Evolutionary conservation across 2,797 vertebrate species (phyloP).

Genomic region (Siniperca obscura): DNA sequence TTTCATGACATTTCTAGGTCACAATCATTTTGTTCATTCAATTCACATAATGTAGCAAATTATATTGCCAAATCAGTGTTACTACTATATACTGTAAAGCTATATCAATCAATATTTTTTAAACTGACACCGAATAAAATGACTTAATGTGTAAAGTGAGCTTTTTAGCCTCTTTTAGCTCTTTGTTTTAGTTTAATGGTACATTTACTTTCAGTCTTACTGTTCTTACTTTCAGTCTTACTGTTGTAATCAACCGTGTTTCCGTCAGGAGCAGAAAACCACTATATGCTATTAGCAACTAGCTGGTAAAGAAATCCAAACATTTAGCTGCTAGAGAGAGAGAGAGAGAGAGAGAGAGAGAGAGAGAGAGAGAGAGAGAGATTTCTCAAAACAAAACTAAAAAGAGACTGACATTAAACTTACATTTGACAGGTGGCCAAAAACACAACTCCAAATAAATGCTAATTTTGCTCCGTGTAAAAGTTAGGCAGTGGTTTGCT

Average conservation of each 20-base stretch:
- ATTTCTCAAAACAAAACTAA: neutral
- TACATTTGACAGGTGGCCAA: neutral
- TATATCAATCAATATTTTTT: neutral
- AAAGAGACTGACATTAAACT: neutral
- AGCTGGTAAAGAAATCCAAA: neutral
- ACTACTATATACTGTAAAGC: neutral
- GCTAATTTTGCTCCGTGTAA: no score
- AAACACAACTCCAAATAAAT: neutral
- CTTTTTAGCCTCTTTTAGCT: no score
- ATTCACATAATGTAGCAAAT: neutral
- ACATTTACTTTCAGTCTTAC: neutral
- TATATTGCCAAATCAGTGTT: neutral
- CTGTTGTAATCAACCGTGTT: no score
- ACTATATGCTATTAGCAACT: neutral
- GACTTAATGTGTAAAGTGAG: neutral
- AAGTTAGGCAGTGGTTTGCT: neutral
- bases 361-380: neutral
- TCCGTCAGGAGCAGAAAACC: no score
- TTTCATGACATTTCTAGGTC: neutral
- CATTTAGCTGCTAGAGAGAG: neutral
- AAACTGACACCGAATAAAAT: neutral
- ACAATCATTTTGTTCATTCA: neutral
- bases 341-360: neutral
- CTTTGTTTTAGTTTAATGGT: neutral
- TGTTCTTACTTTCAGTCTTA: neutral